phyloP scores from a whole-genome alignment of 2,113 vertebrate species.

The Mormoops blainvillei region DNA sequence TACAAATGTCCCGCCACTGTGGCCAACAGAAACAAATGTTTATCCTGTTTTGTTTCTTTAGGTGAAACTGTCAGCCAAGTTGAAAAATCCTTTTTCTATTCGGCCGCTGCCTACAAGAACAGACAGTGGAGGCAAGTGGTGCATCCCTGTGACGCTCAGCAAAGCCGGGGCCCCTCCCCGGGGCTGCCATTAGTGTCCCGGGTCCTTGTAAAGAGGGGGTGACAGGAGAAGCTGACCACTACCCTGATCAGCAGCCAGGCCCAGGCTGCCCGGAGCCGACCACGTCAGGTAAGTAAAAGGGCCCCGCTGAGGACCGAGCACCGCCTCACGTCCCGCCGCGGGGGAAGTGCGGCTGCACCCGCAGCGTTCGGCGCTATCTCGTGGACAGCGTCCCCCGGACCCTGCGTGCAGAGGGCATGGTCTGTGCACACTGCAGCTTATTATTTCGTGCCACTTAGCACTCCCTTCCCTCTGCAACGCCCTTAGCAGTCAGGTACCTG shows the following conservation, averaged over 20 bases:
- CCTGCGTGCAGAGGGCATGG: not conserved
- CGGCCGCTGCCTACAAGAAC: constrained; percentile 52
- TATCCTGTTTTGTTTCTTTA: constrained; percentile 26
- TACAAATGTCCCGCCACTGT: not conserved
- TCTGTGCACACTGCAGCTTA: not conserved
- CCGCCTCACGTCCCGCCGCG: not conserved
- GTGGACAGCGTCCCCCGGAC: constrained; percentile 42
- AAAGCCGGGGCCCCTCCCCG: constrained; percentile 66
- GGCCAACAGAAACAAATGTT: constrained; percentile 42
- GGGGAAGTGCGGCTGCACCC: constrained; percentile 10
- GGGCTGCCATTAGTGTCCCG: constrained; percentile 72
- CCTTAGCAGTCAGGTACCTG: not conserved
- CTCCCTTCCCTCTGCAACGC: constrained; percentile 27
- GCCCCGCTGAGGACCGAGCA: constrained; percentile 54
- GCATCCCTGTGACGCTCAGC: constrained; percentile 54
- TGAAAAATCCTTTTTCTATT: constrained; percentile 70
- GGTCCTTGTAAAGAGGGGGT: constrained; percentile 55
- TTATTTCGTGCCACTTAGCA: constrained; percentile 52
- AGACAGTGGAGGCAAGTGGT: constrained; percentile 37
- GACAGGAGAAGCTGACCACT: constrained; percentile 68
- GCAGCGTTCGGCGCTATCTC: not conserved
- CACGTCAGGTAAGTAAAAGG: constrained; percentile 71
- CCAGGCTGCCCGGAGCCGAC: constrained; percentile 70
- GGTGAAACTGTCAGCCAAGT: constrained; percentile 60
- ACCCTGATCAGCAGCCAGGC: constrained; percentile 73